Base-by-base conservation (phyloP, 2,113 vertebrate genomes). In the Gadus chalcogrammus region DNA sequence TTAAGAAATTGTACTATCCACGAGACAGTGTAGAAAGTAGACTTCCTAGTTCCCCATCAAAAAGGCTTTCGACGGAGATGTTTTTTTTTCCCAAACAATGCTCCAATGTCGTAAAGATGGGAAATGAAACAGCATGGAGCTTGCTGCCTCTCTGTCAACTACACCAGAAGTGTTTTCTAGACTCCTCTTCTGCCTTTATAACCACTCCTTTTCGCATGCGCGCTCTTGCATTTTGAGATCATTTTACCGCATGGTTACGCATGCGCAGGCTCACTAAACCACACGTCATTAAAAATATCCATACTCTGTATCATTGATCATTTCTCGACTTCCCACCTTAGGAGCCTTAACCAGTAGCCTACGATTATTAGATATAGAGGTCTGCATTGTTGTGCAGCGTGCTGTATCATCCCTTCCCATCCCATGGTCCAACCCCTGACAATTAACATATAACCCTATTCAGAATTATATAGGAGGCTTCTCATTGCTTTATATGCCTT, bases 181-280 rank as follows among this genome's bases (percentile, higher is more conserved):
- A 60, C 78, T 80, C 71, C 71, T 81, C 71, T 31, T 74, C 69
- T 82, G 76, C 80, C 82, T 70, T 76, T 80, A 72, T 48, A 68
- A 65, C 67, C 59, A 3, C 4, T 35, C 0, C 12, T 55, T 16
- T 15, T 28, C 83, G 81, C 87, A 82, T 84, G 87, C 88, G 87
- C 80, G 71, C 0, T 68, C 0, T 48, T 4, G 3, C 5, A 5
- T 13, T 7, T 24, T 7, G 17, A 9, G 11, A 60, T 80, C 81
- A 74, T 65, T 83, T 87, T 88, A 87, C 88, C 83, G 89, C 91
- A 90, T 81, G 76, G 79, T 53, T 13, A 63, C 88, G 90, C 91
- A 89, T n/a, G 90, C 90, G 87, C 74, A 72, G 52, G 73, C 18
- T 1, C 42, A 13, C 8, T 48, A 13, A 48, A 2, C 9, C 12